A percentile compares a stretch with the other conserved stretches of the same genome.
These are phyloP conservation scores for Heliconius erato DNA, from an alignment of 2,888 invertebrate genomes.

Conservation along the genomic window DNA sequence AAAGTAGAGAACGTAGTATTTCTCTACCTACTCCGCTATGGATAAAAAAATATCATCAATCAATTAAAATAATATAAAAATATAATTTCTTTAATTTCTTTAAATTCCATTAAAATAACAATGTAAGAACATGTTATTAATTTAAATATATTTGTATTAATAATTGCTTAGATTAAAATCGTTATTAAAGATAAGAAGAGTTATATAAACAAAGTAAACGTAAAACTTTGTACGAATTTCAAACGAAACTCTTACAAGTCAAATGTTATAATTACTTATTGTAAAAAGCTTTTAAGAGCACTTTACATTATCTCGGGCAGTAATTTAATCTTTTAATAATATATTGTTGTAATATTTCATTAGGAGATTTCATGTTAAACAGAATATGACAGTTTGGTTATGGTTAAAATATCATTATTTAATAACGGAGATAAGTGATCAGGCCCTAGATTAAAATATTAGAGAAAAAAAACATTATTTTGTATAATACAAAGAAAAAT, in stretches of 20 bases:
- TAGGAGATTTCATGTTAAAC: background rate
- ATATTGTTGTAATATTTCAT: background rate
- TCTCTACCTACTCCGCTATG: background rate
- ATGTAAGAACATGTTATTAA: slow-evolving; percentile 19
- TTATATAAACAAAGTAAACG: slow-evolving; percentile 37
- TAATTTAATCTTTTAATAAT: background rate
- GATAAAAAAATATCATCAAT: background rate
- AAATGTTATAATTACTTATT: slow-evolving; percentile 45
- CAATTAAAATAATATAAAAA: background rate
- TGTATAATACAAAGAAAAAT: no score
- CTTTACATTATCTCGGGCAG: slow-evolving; percentile 43
- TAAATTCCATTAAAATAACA: slow-evolving; percentile 19
- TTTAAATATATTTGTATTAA: slow-evolving; percentile 31
- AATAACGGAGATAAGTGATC: no score
- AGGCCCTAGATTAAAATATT: no score
- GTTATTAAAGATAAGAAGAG: slow-evolving; percentile 36
- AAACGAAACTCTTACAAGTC: slow-evolving; percentile 34
- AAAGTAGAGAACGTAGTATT: background rate
- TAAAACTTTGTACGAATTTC: slow-evolving; percentile 35
- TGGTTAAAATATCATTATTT: no score
- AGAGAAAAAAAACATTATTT: no score
- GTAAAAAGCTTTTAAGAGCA: slow-evolving; percentile 51
- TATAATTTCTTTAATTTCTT: background rate
- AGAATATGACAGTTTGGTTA: no score
- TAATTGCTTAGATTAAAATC: slow-evolving; percentile 35